Evolutionary conservation across 2,888 invertebrate species (phyloP), one percentile per base, ranked within the genome.

Genomic region (Eubasilissa splendida): DNA sequence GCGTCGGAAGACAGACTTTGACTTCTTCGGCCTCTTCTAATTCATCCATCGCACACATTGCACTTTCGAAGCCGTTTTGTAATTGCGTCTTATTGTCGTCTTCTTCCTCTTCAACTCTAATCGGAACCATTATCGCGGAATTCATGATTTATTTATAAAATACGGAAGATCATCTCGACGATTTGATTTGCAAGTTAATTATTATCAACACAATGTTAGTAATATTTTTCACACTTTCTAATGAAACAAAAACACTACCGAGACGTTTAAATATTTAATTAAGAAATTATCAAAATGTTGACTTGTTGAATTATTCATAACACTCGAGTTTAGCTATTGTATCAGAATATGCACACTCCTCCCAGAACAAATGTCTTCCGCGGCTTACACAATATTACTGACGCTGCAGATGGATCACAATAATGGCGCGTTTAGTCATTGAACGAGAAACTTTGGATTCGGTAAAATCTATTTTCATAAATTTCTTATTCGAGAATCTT

Each of bases 1-100:
- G 56, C n/a, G 50, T 54, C 10, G 78, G 78, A 63, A 78, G 73
- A 53, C 73, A 73, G 8, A 71, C 60, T n/a, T 59, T 70, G 8
- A 70, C 59, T 53, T 78, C 73, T 63, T 78, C 71, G 22, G 52
- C 54, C 22, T 56, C 53, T 4, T 56, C 53, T 11, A 22, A 54
- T n/a, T 68, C 68, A 8, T 14, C 50, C 12, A 7, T 52, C 14
- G n/a, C 50, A 12, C 33, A 14, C 68, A 9, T 68, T 52, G 68
- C 50, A n/a, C 42, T 50, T 50, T 68, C 68, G 14, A 68, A 68
- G 14, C 68, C 68, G 9, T 68, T 68, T 14, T 50, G 42, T 9
- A 42, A 14, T 50, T 68, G 68, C n/a, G 50, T 14, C 50, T 50
- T 68, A 50, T 12, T 14, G 7, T 68, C 68, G 2, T 68, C 68